Percentiles rank a stretch among this genome's conserved stretches.
Conservation (phyloP, 1,140 invertebrate species). For the Heterodera schachtii region DNA sequence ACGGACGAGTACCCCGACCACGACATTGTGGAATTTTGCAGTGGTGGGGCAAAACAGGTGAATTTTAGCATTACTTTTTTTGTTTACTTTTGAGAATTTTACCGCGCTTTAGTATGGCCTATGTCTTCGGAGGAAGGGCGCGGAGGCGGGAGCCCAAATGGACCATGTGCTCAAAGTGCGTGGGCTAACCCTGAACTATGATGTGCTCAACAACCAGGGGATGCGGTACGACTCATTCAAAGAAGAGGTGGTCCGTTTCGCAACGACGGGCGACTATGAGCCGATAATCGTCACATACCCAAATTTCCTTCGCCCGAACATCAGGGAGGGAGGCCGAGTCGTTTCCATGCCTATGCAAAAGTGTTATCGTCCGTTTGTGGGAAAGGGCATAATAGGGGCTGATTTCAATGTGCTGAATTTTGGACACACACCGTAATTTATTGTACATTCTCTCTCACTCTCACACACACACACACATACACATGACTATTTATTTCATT, state of each 20-base stretch:
- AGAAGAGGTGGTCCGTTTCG: neutral
- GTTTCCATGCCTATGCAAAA: neutral
- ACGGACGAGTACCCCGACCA: too few relatives aligned
- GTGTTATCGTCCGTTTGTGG: constrained; percentile 3
- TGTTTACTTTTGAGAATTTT: too few relatives aligned
- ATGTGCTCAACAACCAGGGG: constrained; percentile 1
- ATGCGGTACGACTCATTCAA: constrained; percentile 6
- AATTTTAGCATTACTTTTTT: neutral
- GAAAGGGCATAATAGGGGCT: neutral
- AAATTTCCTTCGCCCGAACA: neutral
- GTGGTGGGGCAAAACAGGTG: neutral
- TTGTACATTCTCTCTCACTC: neutral
- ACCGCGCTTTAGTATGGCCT: neutral
- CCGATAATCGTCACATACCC: neutral
- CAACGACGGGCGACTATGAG: too few relatives aligned
- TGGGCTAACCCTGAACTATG: constrained; percentile 9
- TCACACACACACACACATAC: too few relatives aligned
- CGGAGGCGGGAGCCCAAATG: neutral
- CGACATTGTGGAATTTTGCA: neutral
- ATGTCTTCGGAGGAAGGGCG: neutral
- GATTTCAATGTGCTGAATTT: too few relatives aligned
- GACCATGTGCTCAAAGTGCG: constrained; percentile 11
- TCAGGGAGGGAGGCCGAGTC: neutral
- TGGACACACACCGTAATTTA: too few relatives aligned
- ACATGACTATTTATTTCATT: too few relatives aligned